These are phyloP conservation scores for Platycercus adscitus DNA, from an alignment of 2,113 vertebrate genomes.

Conservation along the genomic window DNA sequence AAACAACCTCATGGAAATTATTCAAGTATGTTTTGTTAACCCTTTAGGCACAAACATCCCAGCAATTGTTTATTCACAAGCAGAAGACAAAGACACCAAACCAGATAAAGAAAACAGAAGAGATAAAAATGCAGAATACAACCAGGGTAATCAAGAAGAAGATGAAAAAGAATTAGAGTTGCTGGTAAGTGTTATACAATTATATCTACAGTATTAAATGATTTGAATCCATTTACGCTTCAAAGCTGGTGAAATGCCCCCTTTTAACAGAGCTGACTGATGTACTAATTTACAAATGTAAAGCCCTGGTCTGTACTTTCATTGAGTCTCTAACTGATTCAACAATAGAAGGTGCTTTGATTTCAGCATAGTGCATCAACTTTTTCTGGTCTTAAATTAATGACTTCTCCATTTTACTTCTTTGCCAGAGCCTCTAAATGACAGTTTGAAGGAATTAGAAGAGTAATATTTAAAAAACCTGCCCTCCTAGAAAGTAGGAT, in stretches of 20 bases:
- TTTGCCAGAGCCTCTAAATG: conserved; percentile 58
- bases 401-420: conserved; percentile 59
- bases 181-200: conserved; percentile 79
- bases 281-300: conserved; percentile 73
- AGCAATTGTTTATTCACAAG: conserved; percentile 73
- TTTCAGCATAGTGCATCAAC: conserved; percentile 59
- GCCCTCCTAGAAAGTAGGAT: conserved; percentile 28
- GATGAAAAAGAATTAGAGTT: conserved; percentile 78
- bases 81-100: conserved; percentile 64
- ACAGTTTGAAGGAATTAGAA: conserved; percentile 63
- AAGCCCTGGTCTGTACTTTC: conserved; percentile 51
- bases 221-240: conserved; percentile 71
- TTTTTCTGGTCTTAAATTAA: conserved; percentile 72
- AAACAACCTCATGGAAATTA: not conserved
- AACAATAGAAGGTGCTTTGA: conserved; percentile 71
- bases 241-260: conserved; percentile 64
- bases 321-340: conserved; percentile 58
- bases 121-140: conserved; percentile 58
- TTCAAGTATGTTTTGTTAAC: conserved; percentile 49
- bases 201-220: conserved; percentile 64
- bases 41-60: conserved; percentile 75
- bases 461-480: conserved; percentile 14
- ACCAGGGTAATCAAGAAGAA: conserved; percentile 59
- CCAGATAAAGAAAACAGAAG: conserved; percentile 56
- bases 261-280: conserved; percentile 66